Percentiles rank a stretch among this genome's conserved stretches.
phyloP scores from a whole-genome alignment of 2,113 vertebrate genomes.

The Neolamprologus kungweensis region DNA sequence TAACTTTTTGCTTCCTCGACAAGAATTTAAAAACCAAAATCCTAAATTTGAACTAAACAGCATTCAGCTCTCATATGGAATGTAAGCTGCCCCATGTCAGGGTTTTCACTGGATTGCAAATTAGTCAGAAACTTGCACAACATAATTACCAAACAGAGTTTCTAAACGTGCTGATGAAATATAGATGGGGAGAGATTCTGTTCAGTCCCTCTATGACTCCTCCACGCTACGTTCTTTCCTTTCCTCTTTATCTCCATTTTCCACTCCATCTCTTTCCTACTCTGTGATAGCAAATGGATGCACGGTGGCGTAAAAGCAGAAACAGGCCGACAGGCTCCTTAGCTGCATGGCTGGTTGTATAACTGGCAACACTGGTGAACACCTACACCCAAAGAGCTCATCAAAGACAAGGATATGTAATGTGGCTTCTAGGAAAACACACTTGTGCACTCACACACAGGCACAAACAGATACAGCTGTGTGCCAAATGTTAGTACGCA shows the following conservation, averaged over 20 bases:
- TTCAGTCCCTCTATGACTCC: not conserved
- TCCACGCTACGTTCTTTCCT: not conserved
- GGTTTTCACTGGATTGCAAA: slow-evolving; percentile 50
- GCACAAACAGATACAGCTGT: not conserved
- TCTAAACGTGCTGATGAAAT: slow-evolving; percentile 47
- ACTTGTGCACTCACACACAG: not conserved
- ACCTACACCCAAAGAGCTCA: slow-evolving; percentile 78
- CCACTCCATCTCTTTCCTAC: slow-evolving; percentile 34
- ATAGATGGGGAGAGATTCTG: slow-evolving; percentile 20
- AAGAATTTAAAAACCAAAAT: not conserved
- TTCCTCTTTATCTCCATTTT: slow-evolving; percentile 33
- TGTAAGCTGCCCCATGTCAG: slow-evolving; percentile 37
- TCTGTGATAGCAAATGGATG: slow-evolving; percentile 20
- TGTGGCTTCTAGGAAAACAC: not conserved
- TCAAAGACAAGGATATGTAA: slow-evolving; percentile 69
- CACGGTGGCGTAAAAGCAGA: slow-evolving; percentile 33
- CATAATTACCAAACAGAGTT: slow-evolving; percentile 39
- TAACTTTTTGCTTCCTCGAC: slow-evolving; percentile 63
- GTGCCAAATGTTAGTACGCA: not conserved
- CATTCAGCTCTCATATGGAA: slow-evolving; percentile 31
- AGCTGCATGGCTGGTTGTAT: slow-evolving; percentile 70
- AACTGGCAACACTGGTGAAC: slow-evolving; percentile 90
- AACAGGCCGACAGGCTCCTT: slow-evolving; percentile 62
- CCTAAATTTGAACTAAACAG: slow-evolving; percentile 48
- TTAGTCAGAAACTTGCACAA: slow-evolving; percentile 52